Percentiles rank a stretch among this genome's conserved stretches.
Conservation (phyloP, 2,797 vertebrate genomes). For the Megalops cyprinoides region DNA sequence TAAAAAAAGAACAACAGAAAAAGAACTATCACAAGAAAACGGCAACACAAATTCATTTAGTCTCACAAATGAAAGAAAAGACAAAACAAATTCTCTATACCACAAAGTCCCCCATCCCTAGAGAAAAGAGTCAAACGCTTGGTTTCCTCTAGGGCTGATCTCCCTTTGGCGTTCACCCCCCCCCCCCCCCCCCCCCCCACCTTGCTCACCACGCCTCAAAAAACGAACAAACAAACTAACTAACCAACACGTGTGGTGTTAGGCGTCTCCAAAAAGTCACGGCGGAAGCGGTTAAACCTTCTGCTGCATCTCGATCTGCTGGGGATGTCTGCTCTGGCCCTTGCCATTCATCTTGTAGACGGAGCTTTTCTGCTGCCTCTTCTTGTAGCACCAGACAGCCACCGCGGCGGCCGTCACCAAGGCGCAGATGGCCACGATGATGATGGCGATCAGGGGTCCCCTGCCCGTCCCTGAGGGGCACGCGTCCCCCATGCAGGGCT, state of each 20-base stretch:
- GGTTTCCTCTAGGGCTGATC: constrained; percentile 41
- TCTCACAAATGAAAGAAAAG: constrained; percentile 38
- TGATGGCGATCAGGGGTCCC: constrained; percentile 81
- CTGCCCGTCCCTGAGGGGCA: constrained; percentile 67
- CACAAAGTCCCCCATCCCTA: constrained; percentile 54
- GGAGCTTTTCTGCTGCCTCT: constrained; percentile 87
- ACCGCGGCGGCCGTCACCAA: constrained; percentile 69
- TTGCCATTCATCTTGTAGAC: constrained; percentile 91
- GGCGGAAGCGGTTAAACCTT: constrained; percentile 78
- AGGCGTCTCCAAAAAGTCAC: constrained; percentile 40
- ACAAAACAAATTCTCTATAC: constrained; percentile 47
- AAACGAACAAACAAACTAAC: constrained; percentile 16
- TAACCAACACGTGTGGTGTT: neutral
- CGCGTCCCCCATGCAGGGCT: constrained; percentile 71
- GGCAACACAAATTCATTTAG: constrained; percentile 41
- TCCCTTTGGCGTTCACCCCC: constrained; percentile 37
- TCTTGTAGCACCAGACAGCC: constrained; percentile 87
- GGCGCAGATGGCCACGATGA: constrained; percentile 79
- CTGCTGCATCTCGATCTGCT: constrained; percentile 95
- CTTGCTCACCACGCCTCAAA: neutral
- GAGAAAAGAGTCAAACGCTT: constrained; percentile 47
- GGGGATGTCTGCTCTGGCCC: constrained; percentile 78
- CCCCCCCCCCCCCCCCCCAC: constrained; percentile 10
- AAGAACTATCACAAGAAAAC: constrained; percentile 38
- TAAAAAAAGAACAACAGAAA: constrained; percentile 30